These are phyloP conservation scores for Dermochelys coriacea DNA, from an alignment of 2,797 vertebrate species.

Conservation along the genomic window DNA sequence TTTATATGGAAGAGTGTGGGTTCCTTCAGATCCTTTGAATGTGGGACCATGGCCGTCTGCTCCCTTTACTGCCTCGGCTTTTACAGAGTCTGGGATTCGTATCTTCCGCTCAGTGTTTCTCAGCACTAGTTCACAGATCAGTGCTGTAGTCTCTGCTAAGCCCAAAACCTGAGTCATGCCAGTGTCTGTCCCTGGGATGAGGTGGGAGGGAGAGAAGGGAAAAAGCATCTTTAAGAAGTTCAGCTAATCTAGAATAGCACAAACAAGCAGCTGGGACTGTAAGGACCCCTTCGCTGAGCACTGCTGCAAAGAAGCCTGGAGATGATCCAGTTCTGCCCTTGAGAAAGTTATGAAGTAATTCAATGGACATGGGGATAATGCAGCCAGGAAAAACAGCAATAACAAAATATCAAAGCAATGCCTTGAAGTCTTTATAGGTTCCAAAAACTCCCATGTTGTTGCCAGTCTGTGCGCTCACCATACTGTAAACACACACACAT, in stretches of 20 bases:
- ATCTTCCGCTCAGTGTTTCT: constrained; percentile 49
- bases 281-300: constrained; percentile 53
- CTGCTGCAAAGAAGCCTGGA: constrained; percentile 65
- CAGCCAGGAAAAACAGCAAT: constrained; percentile 71
- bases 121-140: constrained; percentile 32
- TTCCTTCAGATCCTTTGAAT: constrained; percentile 46
- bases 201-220: neutral
- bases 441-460: constrained; percentile 61
- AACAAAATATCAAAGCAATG: constrained; percentile 76
- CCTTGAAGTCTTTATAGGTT: constrained; percentile 75
- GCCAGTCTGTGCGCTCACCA: constrained; percentile 56
- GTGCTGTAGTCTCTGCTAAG: constrained; percentile 2
- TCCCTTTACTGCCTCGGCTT: constrained; percentile 11
- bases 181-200: constrained; percentile 19
- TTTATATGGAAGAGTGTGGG: constrained; percentile 53
- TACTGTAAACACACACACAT: constrained; percentile 63
- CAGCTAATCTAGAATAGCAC: constrained; percentile 47
- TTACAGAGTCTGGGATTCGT: constrained; percentile 24
- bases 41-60: constrained; percentile 22
- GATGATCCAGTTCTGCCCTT: constrained; percentile 72
- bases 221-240: constrained; percentile 32
- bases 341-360: constrained; percentile 71
- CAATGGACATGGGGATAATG: constrained; percentile 62
- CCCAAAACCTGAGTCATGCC: neutral
- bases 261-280: constrained; percentile 35